Evolutionary conservation across 2,797 vertebrate genomes (phyloP), one percentile per base, ranked within the genome.

Genomic region (Molothrus aeneus): DNA sequence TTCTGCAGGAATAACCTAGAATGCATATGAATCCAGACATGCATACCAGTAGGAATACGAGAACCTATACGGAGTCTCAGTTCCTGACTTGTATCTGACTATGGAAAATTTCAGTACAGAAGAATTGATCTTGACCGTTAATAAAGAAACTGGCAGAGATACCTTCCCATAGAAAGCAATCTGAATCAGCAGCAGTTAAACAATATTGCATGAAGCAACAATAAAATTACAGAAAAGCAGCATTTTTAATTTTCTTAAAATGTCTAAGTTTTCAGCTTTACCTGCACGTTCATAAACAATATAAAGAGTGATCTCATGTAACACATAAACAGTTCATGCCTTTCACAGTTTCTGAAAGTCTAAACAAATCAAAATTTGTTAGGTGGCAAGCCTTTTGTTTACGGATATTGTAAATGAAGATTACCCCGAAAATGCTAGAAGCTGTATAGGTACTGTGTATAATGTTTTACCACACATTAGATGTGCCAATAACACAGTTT

Each of bases 181-280:
- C 98, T 61, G 96, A 98, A 97, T 98, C 98, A 98, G 98, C 98
- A 97, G 98, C 98, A 98, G 98, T 95, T 97, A 98, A 98, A 98
- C 97, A 98, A 98, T 98, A 99, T 96, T 99, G 98, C 99, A 99
- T 99, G 99, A 99, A 98, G 98, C 97, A 96, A 98, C 59, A 61
- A 95, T 97, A 96, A 98, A 98, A 98, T 98, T 98, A 96, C 97
- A 97, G 96, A 97, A 97, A 96, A 97, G 97, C 97, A 97, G 98
- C 98, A 98, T 98, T 98, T 98, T 98, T 98, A 95, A 97, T 98
- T 98, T 98, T 96, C 97, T 97, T 98, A 96, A 96, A 95, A 97
- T 94, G 96, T 97, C 97, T 97, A 83, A 96, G 97, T 98, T 98
- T 97, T 97, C 97, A 90, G 97, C 98, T 97, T 97, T 98, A 97